Conservation (phyloP, 2,797 vertebrate genomes). For the Microctenopoma stevenorrisi region DNA sequence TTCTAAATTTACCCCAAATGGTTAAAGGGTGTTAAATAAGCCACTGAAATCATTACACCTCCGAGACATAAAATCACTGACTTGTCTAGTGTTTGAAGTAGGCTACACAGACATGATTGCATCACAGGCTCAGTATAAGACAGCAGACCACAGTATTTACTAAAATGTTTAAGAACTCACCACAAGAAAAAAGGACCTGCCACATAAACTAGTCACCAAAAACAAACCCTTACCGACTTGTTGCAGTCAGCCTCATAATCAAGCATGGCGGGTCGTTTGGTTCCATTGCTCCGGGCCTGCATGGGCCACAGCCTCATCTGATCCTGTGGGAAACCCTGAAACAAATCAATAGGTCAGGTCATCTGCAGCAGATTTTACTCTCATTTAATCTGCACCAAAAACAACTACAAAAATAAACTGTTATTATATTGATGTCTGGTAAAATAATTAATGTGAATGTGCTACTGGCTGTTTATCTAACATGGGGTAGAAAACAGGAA, state of each 20-base stretch:
- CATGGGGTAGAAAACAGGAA: slow-evolving; percentile 22
- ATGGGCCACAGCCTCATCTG: slow-evolving; percentile 99
- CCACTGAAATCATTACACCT: no score
- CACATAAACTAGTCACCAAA: not conserved
- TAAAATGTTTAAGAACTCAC: not conserved
- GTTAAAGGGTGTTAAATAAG: no score
- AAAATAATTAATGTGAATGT: not conserved
- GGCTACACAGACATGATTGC: no score
- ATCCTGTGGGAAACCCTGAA: slow-evolving; percentile 98
- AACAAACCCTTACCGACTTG: slow-evolving; percentile 86
- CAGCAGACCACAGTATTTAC: not conserved
- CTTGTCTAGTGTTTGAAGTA: no score
- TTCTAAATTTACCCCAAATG: no score
- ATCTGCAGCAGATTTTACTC: not conserved
- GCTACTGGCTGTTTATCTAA: not conserved
- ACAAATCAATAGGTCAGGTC: slow-evolving; percentile 27
- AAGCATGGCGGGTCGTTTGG: slow-evolving; percentile 97
- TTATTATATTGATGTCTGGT: not conserved
- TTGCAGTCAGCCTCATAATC: slow-evolving; percentile 98
- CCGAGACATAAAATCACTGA: no score
- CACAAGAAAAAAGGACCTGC: not conserved
- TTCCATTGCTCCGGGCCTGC: slow-evolving; percentile 99
- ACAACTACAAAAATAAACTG: not conserved
- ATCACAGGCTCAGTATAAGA: no score
- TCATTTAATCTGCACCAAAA: slow-evolving; percentile 2